Evolutionary conservation across 1,140 invertebrate species (phyloP).

Genomic region (Papilio xuthus): DNA sequence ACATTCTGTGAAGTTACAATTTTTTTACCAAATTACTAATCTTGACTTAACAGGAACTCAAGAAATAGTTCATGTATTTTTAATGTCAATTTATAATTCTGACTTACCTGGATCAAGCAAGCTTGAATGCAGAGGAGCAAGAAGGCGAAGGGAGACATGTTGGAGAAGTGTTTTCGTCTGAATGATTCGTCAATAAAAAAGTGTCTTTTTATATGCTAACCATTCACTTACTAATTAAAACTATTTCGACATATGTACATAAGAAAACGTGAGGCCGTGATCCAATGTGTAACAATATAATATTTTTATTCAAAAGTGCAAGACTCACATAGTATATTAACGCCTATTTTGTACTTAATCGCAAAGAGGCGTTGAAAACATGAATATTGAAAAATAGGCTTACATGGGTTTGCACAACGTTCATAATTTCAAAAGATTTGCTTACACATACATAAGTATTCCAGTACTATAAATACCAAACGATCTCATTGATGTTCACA

Average conservation of each 20-base stretch:
- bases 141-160: too few species aligned
- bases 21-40: too few species aligned
- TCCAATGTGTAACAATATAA: not conserved
- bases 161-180: too few species aligned
- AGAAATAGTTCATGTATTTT: too few species aligned
- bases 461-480: not conserved
- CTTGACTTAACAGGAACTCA: too few species aligned
- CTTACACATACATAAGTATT: constrained; percentile 49
- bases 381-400: constrained; percentile 8
- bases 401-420: constrained; percentile 16
- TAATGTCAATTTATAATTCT: too few species aligned
- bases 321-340: too few species aligned
- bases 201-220: constrained; percentile 6
- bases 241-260: not conserved
- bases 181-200: too few species aligned
- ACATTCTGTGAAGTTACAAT: too few species aligned
- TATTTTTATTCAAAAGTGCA: not conserved
- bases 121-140: too few species aligned
- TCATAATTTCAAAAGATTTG: constrained; percentile 35
- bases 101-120: too few species aligned
- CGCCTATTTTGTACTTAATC: not conserved
- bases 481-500: too few species aligned
- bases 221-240: constrained; percentile 30
- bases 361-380: not conserved
- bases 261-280: not conserved